Conservation (phyloP, 2,888 invertebrate species). For the Sipunculus nudus region DNA sequence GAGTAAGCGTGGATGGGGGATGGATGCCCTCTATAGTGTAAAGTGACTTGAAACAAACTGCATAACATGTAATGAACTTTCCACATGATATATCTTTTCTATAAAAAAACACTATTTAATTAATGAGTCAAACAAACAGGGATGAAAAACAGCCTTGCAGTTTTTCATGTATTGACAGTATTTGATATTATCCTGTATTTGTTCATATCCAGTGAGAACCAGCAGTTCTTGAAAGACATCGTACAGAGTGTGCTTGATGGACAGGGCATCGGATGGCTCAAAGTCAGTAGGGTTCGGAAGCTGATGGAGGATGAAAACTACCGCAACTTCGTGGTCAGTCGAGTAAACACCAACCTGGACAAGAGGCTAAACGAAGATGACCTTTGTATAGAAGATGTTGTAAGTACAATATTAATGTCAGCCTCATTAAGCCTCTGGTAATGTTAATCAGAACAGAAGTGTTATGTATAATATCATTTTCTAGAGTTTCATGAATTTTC, state of each 20-base stretch:
- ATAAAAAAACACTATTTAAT: no score
- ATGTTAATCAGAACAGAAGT: no score
- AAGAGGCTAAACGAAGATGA: conserved; percentile 86
- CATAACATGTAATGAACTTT: no score
- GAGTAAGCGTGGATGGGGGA: no score
- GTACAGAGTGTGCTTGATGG: conserved; percentile 86
- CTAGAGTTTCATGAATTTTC: no score
- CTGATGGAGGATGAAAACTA: conserved; percentile 99
- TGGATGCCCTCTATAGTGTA: no score
- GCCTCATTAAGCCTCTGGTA: not conserved
- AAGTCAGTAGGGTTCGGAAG: conserved; percentile 89
- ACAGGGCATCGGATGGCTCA: conserved; percentile 96
- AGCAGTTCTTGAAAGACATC: conserved; percentile 91
- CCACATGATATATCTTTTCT: no score
- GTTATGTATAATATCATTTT: no score
- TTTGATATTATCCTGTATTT: no score
- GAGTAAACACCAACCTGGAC: conserved; percentile 92
- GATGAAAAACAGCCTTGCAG: no score
- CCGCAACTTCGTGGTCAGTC: conserved; percentile 92
- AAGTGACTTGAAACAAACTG: no score
- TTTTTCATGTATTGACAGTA: not conserved
- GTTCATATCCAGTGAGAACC: conserved; percentile 85
- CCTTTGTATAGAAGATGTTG: conserved; percentile 94
- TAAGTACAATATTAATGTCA: conserved; percentile 69
- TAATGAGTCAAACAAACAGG: no score